Evolutionary conservation across 2,797 vertebrate genomes (phyloP), one percentile per base, ranked within the genome.

Genomic region (Oryzias dopingdopingensis): DNA sequence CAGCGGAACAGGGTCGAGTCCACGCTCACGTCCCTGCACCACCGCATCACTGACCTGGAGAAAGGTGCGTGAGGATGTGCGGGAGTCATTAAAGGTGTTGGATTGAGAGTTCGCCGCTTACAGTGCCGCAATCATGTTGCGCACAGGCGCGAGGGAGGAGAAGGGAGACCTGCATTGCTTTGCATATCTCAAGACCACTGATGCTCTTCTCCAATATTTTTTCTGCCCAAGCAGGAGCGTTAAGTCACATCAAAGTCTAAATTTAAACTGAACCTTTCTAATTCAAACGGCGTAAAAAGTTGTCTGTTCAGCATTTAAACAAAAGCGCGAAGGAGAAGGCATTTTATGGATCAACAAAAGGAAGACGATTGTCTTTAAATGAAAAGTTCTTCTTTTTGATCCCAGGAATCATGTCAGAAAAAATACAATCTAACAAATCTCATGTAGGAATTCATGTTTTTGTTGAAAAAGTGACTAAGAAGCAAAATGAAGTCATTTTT

Each of bases 1-100:
- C 95, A 97, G 86, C 87, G 95, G 62, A 93, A 92, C 80, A 91
- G 93, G 80, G 96, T 98, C 66, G 96, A 97, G 87, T 93, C 92
- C 83, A 95, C 95, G 32, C 91, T 98, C 77, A 98, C 94, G 8
- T 93, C 95, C 4, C 90, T 98, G 82, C 96, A 98, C 83, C 95
- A 97, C 81, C 91, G 96, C 72, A 95, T 98, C 91, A 96, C 93
- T 32, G 96, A 97, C 86, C 89, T 98, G 70, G 96, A 98, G 87
- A 97, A 97, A 94, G 96, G 96, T 98, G 87, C 77, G 81, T 77
- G 18, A 23, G 6, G 10, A 7, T 29, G 37, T 10, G 0, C 15
- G 8, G 24, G 48, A 57, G 24, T 29, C 50, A 8, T 10, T 32
- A 2, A 26, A 7, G 7, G 6, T 26, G 20, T 22, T 22, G 20